Evolutionary conservation across 2,113 vertebrate genomes (phyloP).

Genomic region (Poeciliopsis turrubarensis): DNA sequence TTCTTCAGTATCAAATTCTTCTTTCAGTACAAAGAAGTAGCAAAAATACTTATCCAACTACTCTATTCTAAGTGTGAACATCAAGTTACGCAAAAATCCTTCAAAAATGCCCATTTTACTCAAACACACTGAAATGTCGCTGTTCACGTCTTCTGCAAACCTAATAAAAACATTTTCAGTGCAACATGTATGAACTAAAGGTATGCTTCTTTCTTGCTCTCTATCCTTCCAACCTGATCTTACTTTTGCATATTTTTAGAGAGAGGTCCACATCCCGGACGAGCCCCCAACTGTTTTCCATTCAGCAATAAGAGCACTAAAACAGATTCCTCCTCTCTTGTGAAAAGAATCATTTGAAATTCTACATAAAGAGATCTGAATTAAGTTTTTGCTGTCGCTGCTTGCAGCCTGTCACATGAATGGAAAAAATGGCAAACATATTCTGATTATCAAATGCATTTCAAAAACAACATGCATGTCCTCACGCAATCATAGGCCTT

Average conservation of each 20-base stretch:
- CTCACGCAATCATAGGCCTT: neutral
- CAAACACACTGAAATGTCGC: neutral
- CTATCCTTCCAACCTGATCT: neutral
- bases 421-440: neutral
- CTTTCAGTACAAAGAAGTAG: neutral
- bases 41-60: neutral
- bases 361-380: neutral
- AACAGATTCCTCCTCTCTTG: neutral
- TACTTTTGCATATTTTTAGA: neutral
- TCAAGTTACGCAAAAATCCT: neutral
- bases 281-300: neutral
- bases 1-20: neutral
- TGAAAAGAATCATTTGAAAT: neutral
- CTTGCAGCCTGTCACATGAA: neutral
- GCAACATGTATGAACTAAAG: neutral
- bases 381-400: neutral
- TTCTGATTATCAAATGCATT: conserved; percentile 80
- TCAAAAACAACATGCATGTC: conserved; percentile 35
- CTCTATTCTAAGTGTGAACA: neutral
- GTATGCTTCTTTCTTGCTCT: neutral
- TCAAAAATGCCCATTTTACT: neutral
- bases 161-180: neutral
- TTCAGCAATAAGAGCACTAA: neutral
- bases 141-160: neutral
- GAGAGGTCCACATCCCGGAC: no score